Percentiles rank a stretch among this genome's conserved stretches.
Conservation (phyloP, 2,888 invertebrate species). For the Anthoptus insignis region DNA sequence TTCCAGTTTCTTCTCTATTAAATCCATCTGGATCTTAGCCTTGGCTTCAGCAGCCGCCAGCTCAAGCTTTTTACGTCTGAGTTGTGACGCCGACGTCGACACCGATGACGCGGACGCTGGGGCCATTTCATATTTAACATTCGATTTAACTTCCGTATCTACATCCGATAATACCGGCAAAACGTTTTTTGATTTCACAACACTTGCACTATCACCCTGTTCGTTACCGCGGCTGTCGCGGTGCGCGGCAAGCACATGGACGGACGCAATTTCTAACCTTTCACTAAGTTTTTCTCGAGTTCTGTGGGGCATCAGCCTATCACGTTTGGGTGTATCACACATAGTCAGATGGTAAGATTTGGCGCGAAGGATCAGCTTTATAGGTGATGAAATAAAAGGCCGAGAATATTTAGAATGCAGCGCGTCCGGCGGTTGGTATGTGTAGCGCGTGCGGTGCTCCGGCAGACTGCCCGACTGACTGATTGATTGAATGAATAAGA, state of each 20-base stretch:
- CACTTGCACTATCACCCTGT: background rate
- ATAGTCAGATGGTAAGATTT: background rate
- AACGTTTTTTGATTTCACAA: background rate
- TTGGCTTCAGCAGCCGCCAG: slow-evolving; percentile 23
- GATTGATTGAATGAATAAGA: too few species aligned
- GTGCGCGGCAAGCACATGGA: background rate
- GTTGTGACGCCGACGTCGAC: slow-evolving; percentile 15
- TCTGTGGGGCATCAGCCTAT: background rate
- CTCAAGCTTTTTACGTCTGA: slow-evolving; percentile 21
- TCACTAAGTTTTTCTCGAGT: background rate
- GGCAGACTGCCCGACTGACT: too few species aligned
- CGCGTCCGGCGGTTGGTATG: background rate
- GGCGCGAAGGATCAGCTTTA: slow-evolving; percentile 1
- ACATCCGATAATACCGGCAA: background rate
- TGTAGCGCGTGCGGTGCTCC: too few species aligned
- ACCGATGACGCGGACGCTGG: background rate
- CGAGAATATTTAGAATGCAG: background rate
- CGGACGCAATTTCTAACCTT: background rate
- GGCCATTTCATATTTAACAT: background rate
- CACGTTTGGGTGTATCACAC: background rate
- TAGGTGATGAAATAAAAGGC: background rate
- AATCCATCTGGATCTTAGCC: slow-evolving; percentile 11
- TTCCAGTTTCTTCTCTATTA: slow-evolving; percentile 15
- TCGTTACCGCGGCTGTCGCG: background rate
- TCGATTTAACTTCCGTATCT: background rate